A percentile compares a stretch with the other conserved stretches of the same genome.
Evolutionary conservation across 30 jellyfish, hydroid and myxozoan species (phyloP).

Genomic region (Sanderia malayensis): DNA sequence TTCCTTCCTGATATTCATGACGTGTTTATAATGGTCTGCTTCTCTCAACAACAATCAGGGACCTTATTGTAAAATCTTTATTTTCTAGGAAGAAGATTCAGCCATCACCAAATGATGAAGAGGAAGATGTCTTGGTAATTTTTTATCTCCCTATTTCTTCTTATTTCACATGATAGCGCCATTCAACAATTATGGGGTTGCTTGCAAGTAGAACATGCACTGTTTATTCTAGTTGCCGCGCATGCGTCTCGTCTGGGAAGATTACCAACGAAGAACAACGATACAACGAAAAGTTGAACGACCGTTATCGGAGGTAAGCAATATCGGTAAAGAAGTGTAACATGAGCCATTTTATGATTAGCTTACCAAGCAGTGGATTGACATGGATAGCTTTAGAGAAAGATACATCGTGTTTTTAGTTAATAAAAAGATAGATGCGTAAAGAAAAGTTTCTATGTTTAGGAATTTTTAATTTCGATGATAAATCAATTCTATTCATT

Average conservation of each 20-base stretch:
- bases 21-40: too few relatives aligned
- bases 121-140: background rate
- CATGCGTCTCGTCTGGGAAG: constrained; percentile 45
- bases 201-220: background rate
- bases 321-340: too few relatives aligned
- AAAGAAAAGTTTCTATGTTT: background rate
- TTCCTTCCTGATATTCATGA: too few relatives aligned
- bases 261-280: constrained; percentile 17
- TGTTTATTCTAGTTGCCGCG: constrained; percentile 37
- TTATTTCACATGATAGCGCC: too few relatives aligned
- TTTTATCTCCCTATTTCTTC: background rate
- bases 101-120: background rate
- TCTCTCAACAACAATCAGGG: too few relatives aligned
- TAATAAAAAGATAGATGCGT: too few relatives aligned
- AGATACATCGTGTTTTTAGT: too few relatives aligned
- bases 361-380: too few relatives aligned
- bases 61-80: too few relatives aligned
- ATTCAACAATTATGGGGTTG: too few relatives aligned
- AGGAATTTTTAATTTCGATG: constrained; percentile 32
- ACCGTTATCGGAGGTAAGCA: constrained; percentile 32
- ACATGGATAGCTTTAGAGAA: too few relatives aligned
- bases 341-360: too few relatives aligned
- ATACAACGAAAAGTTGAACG: constrained; percentile 25
- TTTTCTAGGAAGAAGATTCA: background rate
- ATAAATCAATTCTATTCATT: constrained; percentile 40